Base-by-base conservation (phyloP, 2,113 vertebrate genomes). In the Arizona elegans region DNA sequence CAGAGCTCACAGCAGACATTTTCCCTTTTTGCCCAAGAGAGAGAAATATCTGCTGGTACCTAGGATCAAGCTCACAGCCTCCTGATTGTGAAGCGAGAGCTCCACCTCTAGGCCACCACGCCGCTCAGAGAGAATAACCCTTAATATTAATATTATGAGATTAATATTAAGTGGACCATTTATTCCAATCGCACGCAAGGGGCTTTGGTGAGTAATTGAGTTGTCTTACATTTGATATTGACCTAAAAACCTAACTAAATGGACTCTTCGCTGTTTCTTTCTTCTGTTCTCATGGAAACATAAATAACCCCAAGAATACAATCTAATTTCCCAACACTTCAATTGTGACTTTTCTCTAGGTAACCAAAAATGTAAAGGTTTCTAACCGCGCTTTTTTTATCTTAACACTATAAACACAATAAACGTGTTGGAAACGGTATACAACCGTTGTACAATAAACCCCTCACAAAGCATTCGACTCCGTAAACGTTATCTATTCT, bases 61-160 rank as follows among this genome's bases (percentile, higher is more conserved):
- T 70, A 70, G 29, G 29, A 70, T 70, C 65, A n/a, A 70, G 15
- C 5, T 70, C 5, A n/a, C 29, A 70, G 12, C 65, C 5, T 15
- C 65, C 12, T 15, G 1, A 70, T n/a, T n/a, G 29, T 70, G 62
- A 70, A 29, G 11, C 0, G 12, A 70, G 62, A n/a, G 0, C 1
- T 5, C 29, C 29, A 70, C 12, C 29, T 70, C 65, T 15, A 70
- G 12, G 12, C 65, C 29, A 70, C 29, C 5, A 13, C 5, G 1
- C 29, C 5, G 54, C 15, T 87, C 7, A 93, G 94, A 93, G 90
- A 90, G 29, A 55, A 88, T 81, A 47, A 75, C 15, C 87, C 8
- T n/a, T 50, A 70, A 56, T 85, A 8, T n/a, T 50, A 59, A 56
- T 85, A 8, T 43, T 91, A 95, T 89, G 92, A 91, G 38, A 93